phyloP scores from a whole-genome alignment of 2,888 invertebrate genomes.

The Strigamia crassipes region DNA sequence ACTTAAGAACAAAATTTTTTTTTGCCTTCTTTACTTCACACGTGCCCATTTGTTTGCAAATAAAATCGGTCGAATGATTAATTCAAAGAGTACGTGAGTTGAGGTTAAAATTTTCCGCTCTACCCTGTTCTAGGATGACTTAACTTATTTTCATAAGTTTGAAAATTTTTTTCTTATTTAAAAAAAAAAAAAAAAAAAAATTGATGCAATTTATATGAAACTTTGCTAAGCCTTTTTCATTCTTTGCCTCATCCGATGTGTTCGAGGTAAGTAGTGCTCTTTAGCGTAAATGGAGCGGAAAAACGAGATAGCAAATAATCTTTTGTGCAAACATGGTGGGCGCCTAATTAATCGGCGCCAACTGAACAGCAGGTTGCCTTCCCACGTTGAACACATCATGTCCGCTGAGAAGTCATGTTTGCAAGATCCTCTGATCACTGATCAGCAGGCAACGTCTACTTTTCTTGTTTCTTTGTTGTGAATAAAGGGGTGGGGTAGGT shows the following conservation, averaged over 20 bases:
- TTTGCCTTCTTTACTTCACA: neutral
- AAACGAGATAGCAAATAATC: slow-evolving; percentile 42
- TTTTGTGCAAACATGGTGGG: slow-evolving; percentile 42
- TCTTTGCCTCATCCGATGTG: slow-evolving; percentile 28
- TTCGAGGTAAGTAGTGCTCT: slow-evolving; percentile 33
- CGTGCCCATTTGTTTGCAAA: slow-evolving; percentile 5
- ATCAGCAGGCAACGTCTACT: slow-evolving; percentile 12
- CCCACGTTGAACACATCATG: slow-evolving; percentile 27
- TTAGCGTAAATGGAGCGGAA: slow-evolving; percentile 40
- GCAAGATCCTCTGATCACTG: slow-evolving; percentile 10
- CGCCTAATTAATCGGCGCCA: slow-evolving; percentile 42
- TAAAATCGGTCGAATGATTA: slow-evolving; percentile 13
- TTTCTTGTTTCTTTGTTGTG: neutral
- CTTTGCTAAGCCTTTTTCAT: slow-evolving; percentile 33
- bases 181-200: neutral
- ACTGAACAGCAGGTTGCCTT: slow-evolving; percentile 42
- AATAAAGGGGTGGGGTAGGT: neutral
- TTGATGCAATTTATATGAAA: neutral
- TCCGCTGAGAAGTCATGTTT: slow-evolving; percentile 38
- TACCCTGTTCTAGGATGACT: neutral
- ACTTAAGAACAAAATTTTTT: neutral
- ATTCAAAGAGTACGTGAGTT: slow-evolving; percentile 28
- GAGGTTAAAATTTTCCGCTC: neutral
- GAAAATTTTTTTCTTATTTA: neutral
- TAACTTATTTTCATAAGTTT: neutral